Conservation (phyloP, 53 echinoderm and acorn worm genomes). For the Holothuria leucospilota region DNA sequence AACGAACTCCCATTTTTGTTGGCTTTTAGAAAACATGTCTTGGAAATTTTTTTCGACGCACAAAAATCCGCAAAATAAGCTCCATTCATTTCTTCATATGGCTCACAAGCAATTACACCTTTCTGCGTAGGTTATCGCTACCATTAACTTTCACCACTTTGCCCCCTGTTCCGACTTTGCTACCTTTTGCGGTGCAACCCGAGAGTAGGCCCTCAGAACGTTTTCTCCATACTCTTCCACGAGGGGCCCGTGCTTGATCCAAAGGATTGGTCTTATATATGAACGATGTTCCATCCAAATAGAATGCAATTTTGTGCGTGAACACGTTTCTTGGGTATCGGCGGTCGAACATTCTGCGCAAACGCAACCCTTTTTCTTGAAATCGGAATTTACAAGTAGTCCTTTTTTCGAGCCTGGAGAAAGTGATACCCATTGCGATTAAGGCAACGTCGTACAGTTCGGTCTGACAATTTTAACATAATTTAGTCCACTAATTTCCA, state of each 20-base stretch:
- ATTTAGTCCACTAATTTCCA: conserved; percentile 27
- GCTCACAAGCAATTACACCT: conserved; percentile 47
- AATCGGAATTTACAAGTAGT: neutral
- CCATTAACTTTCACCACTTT: conserved; percentile 38
- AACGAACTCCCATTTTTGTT: conserved; percentile 26
- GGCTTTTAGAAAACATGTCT: conserved; percentile 32
- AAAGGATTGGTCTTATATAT: conserved; percentile 34
- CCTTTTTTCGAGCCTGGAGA: conserved; percentile 39
- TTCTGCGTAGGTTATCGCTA: conserved; percentile 43
- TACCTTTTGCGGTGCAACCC: conserved; percentile 40
- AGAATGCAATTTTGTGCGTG: conserved; percentile 50
- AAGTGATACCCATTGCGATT: conserved; percentile 10
- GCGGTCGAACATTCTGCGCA: conserved; percentile 1
- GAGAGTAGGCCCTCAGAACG: conserved; percentile 13
- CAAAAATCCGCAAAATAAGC: conserved; percentile 40
- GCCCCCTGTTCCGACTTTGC: conserved; percentile 46
- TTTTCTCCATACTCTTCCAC: conserved; percentile 49
- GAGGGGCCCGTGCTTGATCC: conserved; percentile 51
- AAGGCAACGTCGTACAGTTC: conserved; percentile 35
- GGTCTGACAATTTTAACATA: neutral
- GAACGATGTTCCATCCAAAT: conserved; percentile 44
- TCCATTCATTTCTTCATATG: conserved; percentile 46
- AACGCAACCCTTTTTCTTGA: conserved; percentile 6
- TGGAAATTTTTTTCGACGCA: conserved; percentile 31
- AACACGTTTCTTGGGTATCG: conserved; percentile 18